Conservation (phyloP, 2,113 vertebrate species). For the Hemibagrus wyckioides region DNA sequence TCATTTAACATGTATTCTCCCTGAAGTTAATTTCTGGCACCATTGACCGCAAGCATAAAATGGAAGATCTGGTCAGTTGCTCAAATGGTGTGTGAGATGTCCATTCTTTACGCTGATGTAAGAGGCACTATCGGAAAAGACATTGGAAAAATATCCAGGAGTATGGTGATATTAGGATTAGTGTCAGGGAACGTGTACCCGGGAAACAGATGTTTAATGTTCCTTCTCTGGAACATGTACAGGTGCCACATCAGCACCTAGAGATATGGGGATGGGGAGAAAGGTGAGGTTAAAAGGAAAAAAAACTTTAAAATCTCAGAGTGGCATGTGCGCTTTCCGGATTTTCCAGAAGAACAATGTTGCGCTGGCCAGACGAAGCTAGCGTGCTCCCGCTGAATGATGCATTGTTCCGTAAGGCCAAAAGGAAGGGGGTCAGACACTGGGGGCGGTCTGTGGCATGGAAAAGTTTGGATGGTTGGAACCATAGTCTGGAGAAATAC, state of each 20-base stretch:
- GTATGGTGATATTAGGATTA: not conserved
- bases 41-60: not conserved
- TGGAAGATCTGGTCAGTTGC: not conserved
- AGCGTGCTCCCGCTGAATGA: constrained; percentile 12
- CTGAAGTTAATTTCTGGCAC: not conserved
- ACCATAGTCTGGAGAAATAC: constrained; percentile 31
- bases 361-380: constrained; percentile 18
- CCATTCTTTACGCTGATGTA: constrained; percentile 11
- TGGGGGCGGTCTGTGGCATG: constrained; percentile 5
- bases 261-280: not conserved
- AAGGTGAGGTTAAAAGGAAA: not conserved
- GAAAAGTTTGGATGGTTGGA: constrained; percentile 36
- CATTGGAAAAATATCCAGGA: not conserved
- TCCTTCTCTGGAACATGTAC: not conserved
- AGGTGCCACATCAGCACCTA: constrained; percentile 5
- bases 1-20: not conserved
- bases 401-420: not conserved
- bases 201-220: not conserved
- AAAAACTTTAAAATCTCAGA: constrained; percentile 21
- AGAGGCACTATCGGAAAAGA: not conserved
- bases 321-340: constrained; percentile 19
- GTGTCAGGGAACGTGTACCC: not conserved
- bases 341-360: not conserved
- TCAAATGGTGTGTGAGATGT: constrained; percentile 5
- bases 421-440: constrained; percentile 36